Evolutionary conservation across 2,888 invertebrate genomes (phyloP).

Genomic region (Heterodera filipjevi): DNA sequence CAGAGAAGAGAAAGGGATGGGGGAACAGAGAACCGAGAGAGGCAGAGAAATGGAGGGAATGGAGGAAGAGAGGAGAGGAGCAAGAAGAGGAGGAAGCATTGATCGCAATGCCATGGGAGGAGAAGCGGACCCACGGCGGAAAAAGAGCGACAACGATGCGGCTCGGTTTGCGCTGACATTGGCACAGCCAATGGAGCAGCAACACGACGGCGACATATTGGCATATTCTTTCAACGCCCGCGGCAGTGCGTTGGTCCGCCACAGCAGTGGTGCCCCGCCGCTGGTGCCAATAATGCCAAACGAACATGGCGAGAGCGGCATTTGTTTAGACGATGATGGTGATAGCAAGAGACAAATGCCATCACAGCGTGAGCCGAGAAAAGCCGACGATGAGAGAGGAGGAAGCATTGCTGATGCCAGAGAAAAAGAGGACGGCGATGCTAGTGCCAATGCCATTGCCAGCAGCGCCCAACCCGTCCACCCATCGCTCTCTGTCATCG

Average conservation of each 20-base stretch:
- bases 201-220: background rate
- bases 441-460: background rate
- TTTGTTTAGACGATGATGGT: background rate
- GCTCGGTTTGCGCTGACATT: background rate
- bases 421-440: no score
- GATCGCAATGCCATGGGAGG: background rate
- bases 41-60: slow-evolving; percentile 26
- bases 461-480: background rate
- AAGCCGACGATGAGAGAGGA: background rate
- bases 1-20: background rate
- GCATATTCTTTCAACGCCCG: background rate
- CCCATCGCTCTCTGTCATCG: background rate
- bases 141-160: background rate
- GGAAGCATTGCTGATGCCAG: background rate
- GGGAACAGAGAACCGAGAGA: background rate
- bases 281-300: no score
- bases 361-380: background rate
- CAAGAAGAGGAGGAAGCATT: slow-evolving; percentile 16
- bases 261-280: background rate
- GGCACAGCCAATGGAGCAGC: background rate
- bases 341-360: background rate
- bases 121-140: background rate
- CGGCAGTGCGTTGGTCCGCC: background rate
- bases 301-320: background rate
- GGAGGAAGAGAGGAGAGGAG: background rate